phyloP scores from a whole-genome alignment of 2,888 invertebrate genomes.

The Cylindroiulus punctatus region DNA sequence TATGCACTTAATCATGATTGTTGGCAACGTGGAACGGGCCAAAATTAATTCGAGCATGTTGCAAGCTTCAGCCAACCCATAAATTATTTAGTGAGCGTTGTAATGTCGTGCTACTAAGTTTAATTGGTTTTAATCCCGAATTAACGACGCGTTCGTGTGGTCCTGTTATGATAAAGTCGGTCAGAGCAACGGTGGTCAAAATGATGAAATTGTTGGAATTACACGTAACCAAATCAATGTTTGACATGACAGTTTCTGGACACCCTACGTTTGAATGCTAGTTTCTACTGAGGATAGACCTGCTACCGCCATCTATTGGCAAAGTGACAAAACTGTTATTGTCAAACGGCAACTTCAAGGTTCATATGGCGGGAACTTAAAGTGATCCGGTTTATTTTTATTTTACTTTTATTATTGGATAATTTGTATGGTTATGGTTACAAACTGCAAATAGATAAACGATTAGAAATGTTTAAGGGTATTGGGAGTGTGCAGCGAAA shows the following conservation, averaged over 20 bases:
- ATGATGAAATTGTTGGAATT: neutral
- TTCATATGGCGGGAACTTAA: too few relatives aligned
- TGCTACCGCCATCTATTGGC: neutral
- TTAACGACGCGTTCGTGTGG: neutral
- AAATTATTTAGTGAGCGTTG: neutral
- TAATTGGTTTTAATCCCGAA: constrained; percentile 11
- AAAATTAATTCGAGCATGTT: constrained; percentile 7
- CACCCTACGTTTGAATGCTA: neutral
- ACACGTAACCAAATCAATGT: neutral
- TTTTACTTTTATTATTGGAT: too few relatives aligned
- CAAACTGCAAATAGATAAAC: too few relatives aligned
- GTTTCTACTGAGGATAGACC: neutral
- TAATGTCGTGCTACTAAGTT: neutral
- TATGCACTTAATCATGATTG: neutral
- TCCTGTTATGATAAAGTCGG: neutral
- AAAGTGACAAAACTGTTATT: neutral
- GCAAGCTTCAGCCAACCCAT: neutral
- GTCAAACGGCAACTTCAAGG: too few relatives aligned
- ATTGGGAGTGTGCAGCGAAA: too few relatives aligned
- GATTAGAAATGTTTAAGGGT: too few relatives aligned
- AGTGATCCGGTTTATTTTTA: too few relatives aligned
- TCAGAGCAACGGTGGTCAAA: neutral
- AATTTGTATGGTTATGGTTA: too few relatives aligned
- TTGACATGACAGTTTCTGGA: neutral
- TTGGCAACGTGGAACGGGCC: too few relatives aligned